These are phyloP conservation scores for Hippocampus comes DNA, from an alignment of 2,113 vertebrate species.

Conservation along the genomic window DNA sequence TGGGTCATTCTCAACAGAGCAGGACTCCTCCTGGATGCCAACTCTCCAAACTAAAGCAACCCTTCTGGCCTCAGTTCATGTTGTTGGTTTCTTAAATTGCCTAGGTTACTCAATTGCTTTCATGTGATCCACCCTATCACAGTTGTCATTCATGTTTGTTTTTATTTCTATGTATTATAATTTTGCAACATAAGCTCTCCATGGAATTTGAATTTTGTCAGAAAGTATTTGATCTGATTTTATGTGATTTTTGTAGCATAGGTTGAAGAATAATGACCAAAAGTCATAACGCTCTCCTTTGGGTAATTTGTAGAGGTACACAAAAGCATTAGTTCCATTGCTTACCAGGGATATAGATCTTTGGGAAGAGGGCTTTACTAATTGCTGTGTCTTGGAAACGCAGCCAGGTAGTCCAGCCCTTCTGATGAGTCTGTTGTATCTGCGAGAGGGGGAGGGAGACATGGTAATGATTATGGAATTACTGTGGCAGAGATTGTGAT, in stretches of 20 bases:
- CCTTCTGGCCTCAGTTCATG: background rate
- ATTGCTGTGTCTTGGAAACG: constrained; percentile 40
- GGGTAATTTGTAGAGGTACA: constrained; percentile 28
- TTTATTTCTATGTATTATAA: too few relatives aligned
- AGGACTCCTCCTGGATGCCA: too few relatives aligned
- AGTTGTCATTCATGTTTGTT: background rate
- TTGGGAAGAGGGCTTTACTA: constrained; percentile 54
- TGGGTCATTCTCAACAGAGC: too few relatives aligned
- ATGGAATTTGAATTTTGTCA: background rate
- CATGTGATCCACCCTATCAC: background rate
- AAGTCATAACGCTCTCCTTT: constrained; percentile 19
- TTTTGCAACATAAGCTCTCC: background rate
- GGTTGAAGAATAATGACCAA: constrained; percentile 9
- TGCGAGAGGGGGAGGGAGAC: constrained; percentile 37
- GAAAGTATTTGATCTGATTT: background rate
- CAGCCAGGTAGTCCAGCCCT: constrained; percentile 42
- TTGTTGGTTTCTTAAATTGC: background rate
- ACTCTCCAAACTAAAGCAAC: background rate
- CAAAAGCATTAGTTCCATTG: constrained; percentile 48
- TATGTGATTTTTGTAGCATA: background rate
- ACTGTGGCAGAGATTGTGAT: constrained; percentile 58
- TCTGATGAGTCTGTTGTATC: constrained; percentile 17
- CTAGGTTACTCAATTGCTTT: background rate
- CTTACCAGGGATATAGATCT: constrained; percentile 53
- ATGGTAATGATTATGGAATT: constrained; percentile 60